phyloP scores from a whole-genome alignment of 2,888 invertebrate genomes.

The Oscheius myriophilus region DNA sequence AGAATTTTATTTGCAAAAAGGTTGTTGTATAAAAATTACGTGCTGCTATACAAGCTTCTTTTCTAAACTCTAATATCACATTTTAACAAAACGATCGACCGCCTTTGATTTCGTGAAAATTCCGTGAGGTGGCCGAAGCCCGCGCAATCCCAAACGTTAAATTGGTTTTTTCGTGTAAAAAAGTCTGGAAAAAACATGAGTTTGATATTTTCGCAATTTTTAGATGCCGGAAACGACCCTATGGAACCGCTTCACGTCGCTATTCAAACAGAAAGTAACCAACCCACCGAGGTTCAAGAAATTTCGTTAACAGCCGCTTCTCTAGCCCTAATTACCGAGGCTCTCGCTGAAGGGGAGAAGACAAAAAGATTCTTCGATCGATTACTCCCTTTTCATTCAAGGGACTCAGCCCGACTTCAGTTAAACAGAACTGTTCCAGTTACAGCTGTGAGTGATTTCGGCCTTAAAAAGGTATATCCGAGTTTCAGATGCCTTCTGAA shows the following conservation, averaged over 20 bases:
- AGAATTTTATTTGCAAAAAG: no score
- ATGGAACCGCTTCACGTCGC: conserved; percentile 9
- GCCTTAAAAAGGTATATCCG: background rate
- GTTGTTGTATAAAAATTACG: background rate
- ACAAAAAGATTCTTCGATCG: conserved; percentile 10
- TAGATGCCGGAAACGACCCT: conserved; percentile 6
- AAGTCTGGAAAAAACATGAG: no score
- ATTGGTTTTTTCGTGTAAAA: no score
- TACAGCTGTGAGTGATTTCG: conserved; percentile 5
- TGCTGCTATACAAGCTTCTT: background rate
- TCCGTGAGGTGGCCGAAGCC: no score
- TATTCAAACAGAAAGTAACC: conserved; percentile 1
- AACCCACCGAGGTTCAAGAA: background rate
- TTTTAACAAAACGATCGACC: no score
- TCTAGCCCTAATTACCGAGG: background rate
- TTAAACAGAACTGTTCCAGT: conserved; percentile 9
- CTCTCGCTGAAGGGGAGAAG: conserved; percentile 11
- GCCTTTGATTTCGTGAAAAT: no score
- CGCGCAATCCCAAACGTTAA: no score
- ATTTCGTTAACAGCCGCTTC: background rate
- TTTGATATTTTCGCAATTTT: no score
- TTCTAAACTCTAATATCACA: no score
- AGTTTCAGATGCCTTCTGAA: conserved; percentile 15
- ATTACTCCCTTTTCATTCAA: conserved; percentile 10
- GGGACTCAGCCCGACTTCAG: conserved; percentile 14